Base-by-base conservation (phyloP, 2,797 vertebrate genomes). In the Alectoris magna region DNA sequence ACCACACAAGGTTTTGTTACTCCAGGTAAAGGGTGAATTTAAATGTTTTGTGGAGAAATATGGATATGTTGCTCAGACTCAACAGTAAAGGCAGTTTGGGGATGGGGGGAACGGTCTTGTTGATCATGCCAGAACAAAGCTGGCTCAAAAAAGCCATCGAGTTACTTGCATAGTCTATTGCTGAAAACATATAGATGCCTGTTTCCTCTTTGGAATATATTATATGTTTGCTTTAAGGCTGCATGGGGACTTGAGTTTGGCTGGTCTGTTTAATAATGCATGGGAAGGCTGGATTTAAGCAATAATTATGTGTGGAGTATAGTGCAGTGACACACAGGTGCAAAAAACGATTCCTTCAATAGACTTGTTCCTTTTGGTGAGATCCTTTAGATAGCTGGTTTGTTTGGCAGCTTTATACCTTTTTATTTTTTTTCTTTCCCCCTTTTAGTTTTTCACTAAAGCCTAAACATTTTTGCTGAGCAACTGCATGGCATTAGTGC, bases 181-280 rank as follows among this genome's bases (percentile, higher is more conserved):
- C 85, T 93, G 67, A 74, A 88, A 89, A 88, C 0, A 60, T 71
- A 95, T 90, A 83, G 85, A 51, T 84, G 91, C 71, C 62, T 0
- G 1, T 92, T 94, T 92, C 55, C 93, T 95, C 36, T 71, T 73
- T 84, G 92, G 91, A 95, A 82, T 91, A 90, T 80, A 93, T 93
- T 90, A 87, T 79, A 63, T 91, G 76, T 91, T 91, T 88, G 83
- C 90, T 92, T 94, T 93, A 95, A 88, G 74, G 74, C 74, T 91
- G 83, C 62, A 62, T 12, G 44, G 92, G 83, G 89, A 93, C 91
- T 91, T 93, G 71, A 88, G 87, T 89, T 91, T 92, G 92, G 83
- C 74, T 91, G 84, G 15, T 79, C n/a, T 69, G 90, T 92, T 96
- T 88, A 96, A 96, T 95, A 96, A 96, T 94, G 95, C 90, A 95